These are phyloP conservation scores for Saxidomus purpurata DNA, from an alignment of 1,140 invertebrate species.

Conservation along the genomic window DNA sequence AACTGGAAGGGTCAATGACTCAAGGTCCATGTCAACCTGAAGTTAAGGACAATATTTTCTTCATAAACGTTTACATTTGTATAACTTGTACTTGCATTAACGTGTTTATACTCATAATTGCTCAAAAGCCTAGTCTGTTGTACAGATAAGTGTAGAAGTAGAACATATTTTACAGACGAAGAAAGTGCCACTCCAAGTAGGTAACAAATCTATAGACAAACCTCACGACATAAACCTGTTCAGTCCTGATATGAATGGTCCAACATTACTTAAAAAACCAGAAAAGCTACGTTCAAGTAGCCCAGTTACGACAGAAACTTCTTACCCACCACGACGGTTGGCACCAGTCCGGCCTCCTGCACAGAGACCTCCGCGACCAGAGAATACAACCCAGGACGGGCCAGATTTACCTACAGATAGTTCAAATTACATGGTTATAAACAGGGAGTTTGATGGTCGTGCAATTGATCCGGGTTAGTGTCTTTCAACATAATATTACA, in stretches of 20 bases:
- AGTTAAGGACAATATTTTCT: no score
- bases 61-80: no score
- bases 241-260: slow-evolving; percentile 1
- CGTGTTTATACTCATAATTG: no score
- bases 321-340: neutral
- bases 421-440: slow-evolving; percentile 60
- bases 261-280: slow-evolving; percentile 54
- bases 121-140: no score
- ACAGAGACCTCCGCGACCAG: neutral
- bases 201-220: slow-evolving; percentile 38
- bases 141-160: no score
- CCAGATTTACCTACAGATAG: slow-evolving; percentile 24
- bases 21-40: no score
- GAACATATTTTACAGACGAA: slow-evolving; percentile 42
- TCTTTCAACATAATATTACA: no score
- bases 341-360: neutral
- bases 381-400: neutral
- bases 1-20: no score
- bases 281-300: slow-evolving; percentile 47
- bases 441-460: slow-evolving; percentile 74
- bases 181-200: slow-evolving; percentile 48
- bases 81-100: no score
- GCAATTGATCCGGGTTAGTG: slow-evolving; percentile 75
- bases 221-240: slow-evolving; percentile 40
- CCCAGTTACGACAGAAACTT: slow-evolving; percentile 27